Percentiles rank a stretch among this genome's conserved stretches.
phyloP scores from a whole-genome alignment of 2,888 invertebrate species.

The Saturnia pavonia region DNA sequence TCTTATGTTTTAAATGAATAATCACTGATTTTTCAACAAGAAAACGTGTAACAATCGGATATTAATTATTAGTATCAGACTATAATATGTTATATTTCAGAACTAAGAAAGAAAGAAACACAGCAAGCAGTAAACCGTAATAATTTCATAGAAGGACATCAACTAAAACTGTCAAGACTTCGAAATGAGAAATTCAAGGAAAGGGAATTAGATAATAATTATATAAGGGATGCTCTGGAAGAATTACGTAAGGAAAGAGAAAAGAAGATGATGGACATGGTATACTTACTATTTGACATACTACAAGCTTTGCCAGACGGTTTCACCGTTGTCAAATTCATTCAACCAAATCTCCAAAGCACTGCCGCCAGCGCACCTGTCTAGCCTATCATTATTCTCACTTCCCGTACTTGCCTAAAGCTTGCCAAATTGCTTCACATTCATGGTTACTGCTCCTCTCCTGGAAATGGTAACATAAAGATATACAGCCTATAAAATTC shows the following conservation, averaged over 20 bases:
- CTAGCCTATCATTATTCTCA: no score
- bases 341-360: no score
- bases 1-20: no score
- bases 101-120: constrained; percentile 63
- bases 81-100: constrained; percentile 36
- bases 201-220: constrained; percentile 55
- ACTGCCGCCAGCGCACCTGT: no score
- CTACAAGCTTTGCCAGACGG: not conserved
- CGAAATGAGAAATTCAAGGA: constrained; percentile 54
- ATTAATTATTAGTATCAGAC: not conserved
- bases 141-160: constrained; percentile 67
- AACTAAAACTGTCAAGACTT: constrained; percentile 51
- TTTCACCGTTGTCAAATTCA: no score
- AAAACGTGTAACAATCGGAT: no score
- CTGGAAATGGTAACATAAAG: no score
- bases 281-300: constrained; percentile 31
- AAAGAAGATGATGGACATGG: constrained; percentile 55
- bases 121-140: constrained; percentile 59
- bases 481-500: no score
- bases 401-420: no score
- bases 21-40: no score
- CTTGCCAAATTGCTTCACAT: no score
- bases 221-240: constrained; percentile 55
- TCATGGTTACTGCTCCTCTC: no score
- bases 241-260: constrained; percentile 53